Base-by-base conservation (phyloP, 2,888 invertebrate genomes). In the Vanessa cardui region DNA sequence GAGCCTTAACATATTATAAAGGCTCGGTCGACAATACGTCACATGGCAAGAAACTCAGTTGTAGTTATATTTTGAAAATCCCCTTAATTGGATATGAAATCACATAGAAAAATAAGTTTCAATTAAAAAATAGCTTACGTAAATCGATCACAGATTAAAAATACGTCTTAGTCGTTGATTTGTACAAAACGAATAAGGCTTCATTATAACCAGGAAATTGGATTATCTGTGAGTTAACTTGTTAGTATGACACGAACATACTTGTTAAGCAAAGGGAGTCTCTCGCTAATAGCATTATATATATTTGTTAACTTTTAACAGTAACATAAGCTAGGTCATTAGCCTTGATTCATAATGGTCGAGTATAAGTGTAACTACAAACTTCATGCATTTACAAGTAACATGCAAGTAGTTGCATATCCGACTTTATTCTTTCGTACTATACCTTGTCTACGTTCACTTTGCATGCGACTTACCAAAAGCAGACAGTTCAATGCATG, bases 401-500 rank as follows among this genome's bases (percentile, higher is more conserved):
- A 47, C 16, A 18, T 18, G 18, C 16, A n/a, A 47, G 39, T 39
- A 39, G 12, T 47, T 18, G 2, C 16, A 47, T 1, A 47, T 6
- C 7, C n/a, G 3, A 18, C 12, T 39, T 33, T n/a, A 21, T 31
- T 45, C 49, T 58, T 50, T 50, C 39, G 12, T 7, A 20, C 6
- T 39, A 12, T 6, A 18, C 33, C 21, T 49, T 31, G 33, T 47
- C 18, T 63, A 44, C 54, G 56, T 58, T 63, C 52, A 54, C 60
- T 72, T 71, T 70, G 73, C 66, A 76, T 70, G 64, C 72, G 72
- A 76, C 70, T 64, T 71, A 75, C 76, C 77, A 76, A 84, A 80
- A 80, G 77, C 81, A 83, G 81, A 83, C 82, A 78, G 77, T 76
- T 76, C 74, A 78, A 72, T 83, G 82, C 80, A 85, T 86, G 88